A percentile compares a stretch with the other conserved stretches of the same genome.
Evolutionary conservation across 1,140 invertebrate genomes (phyloP).

Genomic region (Eurosta solidaginis): DNA sequence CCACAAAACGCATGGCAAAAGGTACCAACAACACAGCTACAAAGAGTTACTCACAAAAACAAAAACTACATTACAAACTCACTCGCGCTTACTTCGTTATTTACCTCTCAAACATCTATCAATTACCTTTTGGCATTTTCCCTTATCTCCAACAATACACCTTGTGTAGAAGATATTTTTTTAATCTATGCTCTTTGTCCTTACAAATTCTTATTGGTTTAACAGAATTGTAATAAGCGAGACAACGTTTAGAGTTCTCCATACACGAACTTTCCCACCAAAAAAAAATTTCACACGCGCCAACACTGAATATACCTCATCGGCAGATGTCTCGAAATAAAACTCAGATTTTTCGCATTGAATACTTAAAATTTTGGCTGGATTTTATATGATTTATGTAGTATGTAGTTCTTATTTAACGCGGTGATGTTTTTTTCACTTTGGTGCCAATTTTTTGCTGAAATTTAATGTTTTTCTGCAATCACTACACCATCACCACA

Average conservation of each 20-base stretch:
- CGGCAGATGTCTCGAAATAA: neutral
- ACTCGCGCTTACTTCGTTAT: neutral
- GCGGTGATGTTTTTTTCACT: neutral
- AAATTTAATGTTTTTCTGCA: neutral
- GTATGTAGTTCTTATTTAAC: neutral
- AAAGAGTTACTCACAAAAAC: neutral
- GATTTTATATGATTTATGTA: neutral
- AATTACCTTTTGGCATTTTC: neutral
- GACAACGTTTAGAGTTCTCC: neutral
- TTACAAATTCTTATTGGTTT: neutral
- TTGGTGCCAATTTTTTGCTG: neutral
- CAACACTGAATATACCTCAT: slow-evolving; percentile 11
- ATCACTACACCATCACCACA: neutral
- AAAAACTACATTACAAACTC: slow-evolving; percentile 11
- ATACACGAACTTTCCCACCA: neutral
- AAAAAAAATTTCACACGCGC: slow-evolving; percentile 1
- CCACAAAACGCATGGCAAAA: slow-evolving; percentile 14
- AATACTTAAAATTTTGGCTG: neutral
- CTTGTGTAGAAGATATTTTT: too few relatives aligned
- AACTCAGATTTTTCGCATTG: neutral
- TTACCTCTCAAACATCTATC: neutral
- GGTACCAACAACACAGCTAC: neutral
- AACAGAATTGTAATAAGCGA: neutral
- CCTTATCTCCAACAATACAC: neutral
- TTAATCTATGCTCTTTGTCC: neutral